phyloP scores from a whole-genome alignment of 1,140 invertebrate species.

The Pseudomyrmex concolor region DNA sequence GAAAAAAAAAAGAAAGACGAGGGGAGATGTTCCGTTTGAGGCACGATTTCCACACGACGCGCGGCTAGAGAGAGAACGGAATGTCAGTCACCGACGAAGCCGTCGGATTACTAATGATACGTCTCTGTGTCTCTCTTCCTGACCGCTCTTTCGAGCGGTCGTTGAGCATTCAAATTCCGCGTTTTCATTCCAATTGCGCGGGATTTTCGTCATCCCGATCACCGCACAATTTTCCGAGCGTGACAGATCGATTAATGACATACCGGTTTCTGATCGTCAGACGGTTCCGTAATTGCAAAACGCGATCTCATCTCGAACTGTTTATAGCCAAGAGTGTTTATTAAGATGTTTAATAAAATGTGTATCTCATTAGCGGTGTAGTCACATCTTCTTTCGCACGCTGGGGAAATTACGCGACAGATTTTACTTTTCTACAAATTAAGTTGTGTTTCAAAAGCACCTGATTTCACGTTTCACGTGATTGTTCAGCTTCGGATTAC shows the following conservation, averaged over 20 bases:
- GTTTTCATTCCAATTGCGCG: conserved; percentile 69
- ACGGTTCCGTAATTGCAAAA: background rate
- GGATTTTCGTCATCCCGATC: background rate
- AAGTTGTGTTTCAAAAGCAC: background rate
- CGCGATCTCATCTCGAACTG: conserved; percentile 16
- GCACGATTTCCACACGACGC: conserved; percentile 49
- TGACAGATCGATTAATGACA: conserved; percentile 40
- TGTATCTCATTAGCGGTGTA: background rate
- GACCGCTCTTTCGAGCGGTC: conserved; percentile 21
- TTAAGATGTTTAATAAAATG: background rate
- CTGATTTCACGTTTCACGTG: too few relatives aligned
- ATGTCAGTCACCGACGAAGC: conserved; percentile 66
- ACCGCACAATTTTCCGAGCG: conserved; percentile 21
- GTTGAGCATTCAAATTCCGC: conserved; percentile 63
- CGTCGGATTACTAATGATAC: conserved; percentile 69
- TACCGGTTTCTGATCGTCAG: background rate
- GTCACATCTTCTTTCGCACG: background rate
- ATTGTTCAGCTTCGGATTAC: too few relatives aligned
- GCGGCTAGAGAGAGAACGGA: conserved; percentile 40
- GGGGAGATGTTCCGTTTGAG: conserved; percentile 24
- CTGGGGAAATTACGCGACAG: background rate
- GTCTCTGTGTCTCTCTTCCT: background rate
- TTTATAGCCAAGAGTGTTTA: background rate
- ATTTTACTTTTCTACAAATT: background rate
- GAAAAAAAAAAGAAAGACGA: conserved; percentile 1